Conservation (phyloP, 2,797 vertebrate species). For the Anabacerthia variegaticeps region DNA sequence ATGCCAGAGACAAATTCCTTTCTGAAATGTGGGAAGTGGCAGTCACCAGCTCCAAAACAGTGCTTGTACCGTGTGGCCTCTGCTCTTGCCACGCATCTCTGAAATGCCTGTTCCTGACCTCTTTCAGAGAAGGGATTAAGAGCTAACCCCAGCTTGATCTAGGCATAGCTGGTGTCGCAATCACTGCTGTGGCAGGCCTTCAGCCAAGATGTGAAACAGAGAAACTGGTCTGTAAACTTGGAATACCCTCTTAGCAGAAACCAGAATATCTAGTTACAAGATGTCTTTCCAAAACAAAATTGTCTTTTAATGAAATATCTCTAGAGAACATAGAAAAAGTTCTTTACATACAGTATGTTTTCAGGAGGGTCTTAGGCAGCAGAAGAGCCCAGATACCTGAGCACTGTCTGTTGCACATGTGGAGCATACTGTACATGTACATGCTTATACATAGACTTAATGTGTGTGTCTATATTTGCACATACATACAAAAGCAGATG, state of each 20-base stretch:
- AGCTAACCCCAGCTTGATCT: not conserved
- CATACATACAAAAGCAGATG: not conserved
- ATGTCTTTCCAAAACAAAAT: not conserved
- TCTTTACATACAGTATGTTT: not conserved
- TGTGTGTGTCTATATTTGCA: not conserved
- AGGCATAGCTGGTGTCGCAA: not conserved
- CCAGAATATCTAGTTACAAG: not conserved
- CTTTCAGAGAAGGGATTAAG: not conserved
- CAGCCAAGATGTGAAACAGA: not conserved
- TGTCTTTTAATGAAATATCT: not conserved
- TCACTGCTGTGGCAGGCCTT: not conserved
- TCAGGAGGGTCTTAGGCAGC: not conserved
- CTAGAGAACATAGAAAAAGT: not conserved
- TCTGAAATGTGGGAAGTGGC: not conserved
- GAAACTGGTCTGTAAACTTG: not conserved
- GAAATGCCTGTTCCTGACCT: not conserved
- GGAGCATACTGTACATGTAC: not conserved
- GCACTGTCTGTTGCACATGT: not conserved
- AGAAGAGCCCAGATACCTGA: not conserved
- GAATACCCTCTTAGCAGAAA: not conserved
- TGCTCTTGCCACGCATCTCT: not conserved
- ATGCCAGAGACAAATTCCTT: not conserved
- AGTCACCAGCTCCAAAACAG: not conserved
- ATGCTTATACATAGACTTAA: not conserved
- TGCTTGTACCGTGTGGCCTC: not conserved